A percentile compares a stretch with the other conserved stretches of the same genome.
Evolutionary conservation across 2,888 invertebrate species (phyloP).

Genomic region (Alviniconcha strummeri): DNA sequence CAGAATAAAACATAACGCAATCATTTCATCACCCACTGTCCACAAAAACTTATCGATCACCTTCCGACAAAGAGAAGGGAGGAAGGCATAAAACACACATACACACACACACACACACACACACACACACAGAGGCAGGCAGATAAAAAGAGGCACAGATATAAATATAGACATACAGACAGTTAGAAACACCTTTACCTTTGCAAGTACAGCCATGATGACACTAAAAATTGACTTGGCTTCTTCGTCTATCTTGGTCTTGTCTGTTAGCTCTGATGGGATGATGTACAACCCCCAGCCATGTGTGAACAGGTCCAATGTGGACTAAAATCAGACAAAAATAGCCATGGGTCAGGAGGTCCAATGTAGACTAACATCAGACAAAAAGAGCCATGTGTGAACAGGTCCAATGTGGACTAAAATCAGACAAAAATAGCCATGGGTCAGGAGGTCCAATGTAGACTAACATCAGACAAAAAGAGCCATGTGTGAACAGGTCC

Average conservation of each 20-base stretch:
- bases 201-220: constrained; percentile 29
- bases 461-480: neutral
- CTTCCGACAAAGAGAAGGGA: too few relatives aligned
- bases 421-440: neutral
- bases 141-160: neutral
- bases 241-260: constrained; percentile 34
- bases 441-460: neutral
- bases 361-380: too few relatives aligned
- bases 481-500: constrained; percentile 20
- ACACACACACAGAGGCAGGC: neutral
- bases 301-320: constrained; percentile 24
- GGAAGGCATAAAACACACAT: neutral
- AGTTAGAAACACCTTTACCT: constrained; percentile 21
- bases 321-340: constrained; percentile 16
- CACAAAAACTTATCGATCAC: too few relatives aligned
- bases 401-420: constrained; percentile 26
- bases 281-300: constrained; percentile 34
- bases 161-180: neutral
- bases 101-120: neutral
- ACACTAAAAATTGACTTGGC: constrained; percentile 25
- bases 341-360: neutral
- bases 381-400: constrained; percentile 17
- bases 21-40: too few relatives aligned
- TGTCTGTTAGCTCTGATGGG: constrained; percentile 34
- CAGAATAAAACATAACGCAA: neutral